Evolutionary conservation across 35 echinoderm and acorn worm genomes (phyloP), one percentile per base, ranked within the genome.

Genomic region (Ophiothrix spiculata): DNA sequence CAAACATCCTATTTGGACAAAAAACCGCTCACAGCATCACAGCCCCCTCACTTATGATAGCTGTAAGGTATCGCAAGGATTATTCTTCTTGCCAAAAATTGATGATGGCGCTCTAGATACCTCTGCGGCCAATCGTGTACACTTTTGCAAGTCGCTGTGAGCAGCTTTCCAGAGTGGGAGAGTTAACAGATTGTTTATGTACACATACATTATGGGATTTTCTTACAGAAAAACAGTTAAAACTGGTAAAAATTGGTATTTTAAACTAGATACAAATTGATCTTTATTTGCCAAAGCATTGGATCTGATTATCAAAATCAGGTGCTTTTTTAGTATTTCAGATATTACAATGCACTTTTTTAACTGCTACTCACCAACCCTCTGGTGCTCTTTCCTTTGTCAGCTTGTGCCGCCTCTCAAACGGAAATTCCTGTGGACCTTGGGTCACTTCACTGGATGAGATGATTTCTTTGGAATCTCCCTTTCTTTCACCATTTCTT

Each of bases 381-480:
- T 46, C 79, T 32, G 39, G n/a, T 36, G 89, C 80, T 87, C 76
- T 91, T 21, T 88, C 81, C 21, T 75, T 84, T n/a, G 93, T 95
- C 25, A 79, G 79, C 45, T 64, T 74, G 64, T 95, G 93, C 11
- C 93, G 54, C 38, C 38, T 87, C 77, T 87, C 84, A 85, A 95
- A 95, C 45, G 93, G 93, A 37, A 90, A 85, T 31, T 45, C 56
- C 32, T 77, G 85, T 25, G 93, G 93, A 38, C 88, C 75, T 16
- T 33, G 40, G 14, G 60, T 77, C 31, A 95, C 89, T 8, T 25
- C 38, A 33, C 80, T 75, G n/a, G 75, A 34, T 14, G 85, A 86
- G 13, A 76, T 40, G 4, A 74, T 76, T 76, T 95, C 88, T 36
- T 69, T 83, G 14, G 73, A 13, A 17, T 56, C 85, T 37, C 93